Evolutionary conservation across 35 echinoderm and acorn worm genomes (phyloP), one percentile per base, ranked within the genome.

Genomic region (Chiridota heheva): DNA sequence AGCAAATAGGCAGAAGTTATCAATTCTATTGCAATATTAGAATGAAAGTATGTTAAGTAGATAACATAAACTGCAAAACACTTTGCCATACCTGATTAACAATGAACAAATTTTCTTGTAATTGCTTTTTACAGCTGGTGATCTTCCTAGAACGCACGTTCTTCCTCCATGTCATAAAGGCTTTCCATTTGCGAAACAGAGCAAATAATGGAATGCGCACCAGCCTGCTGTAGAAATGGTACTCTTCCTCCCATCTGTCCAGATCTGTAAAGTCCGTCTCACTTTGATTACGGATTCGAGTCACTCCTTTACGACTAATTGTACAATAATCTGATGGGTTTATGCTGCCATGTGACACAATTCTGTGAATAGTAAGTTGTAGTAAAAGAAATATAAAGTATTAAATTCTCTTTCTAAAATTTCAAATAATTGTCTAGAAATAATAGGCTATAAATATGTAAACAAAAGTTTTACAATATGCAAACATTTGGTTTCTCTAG

Each of bases 181-280:
- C 94, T 61, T 97, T 97, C 94, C 94, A 97, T 60, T 91, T 97
- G 27, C 94, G 87, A 81, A 97, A 97, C 32, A 91, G 78, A 0
- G 78, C 58, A 84, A 97, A 91, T 3, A 84, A 63, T 28, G 88
- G 94, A 33, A 97, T 97, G 51, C 85, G 63, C 57, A 91, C 73
- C 0, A 91, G 76, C 44, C 84, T 73, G 48, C 80, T 97, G 82
- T 91, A 97, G 59, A 80, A 91, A 25, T 83, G 64, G 44, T 97
- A 97, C 72, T 97, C 94, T 60, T 97, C 88, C 66, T 97, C 94
- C 94, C 94, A 97, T 2, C 94, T 78, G 68, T 97, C 89, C 31
- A 97, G 59, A 15, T 91, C 94, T 18, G 94, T 97, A 66, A 97
- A 97, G n/a, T 91, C 94, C 7, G 94, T 81, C 67, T 97, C 94